A percentile compares a stretch with the other conserved stretches of the same genome.
phyloP scores from a whole-genome alignment of 2,888 invertebrate species.

The Epsilonema sp. region DNA sequence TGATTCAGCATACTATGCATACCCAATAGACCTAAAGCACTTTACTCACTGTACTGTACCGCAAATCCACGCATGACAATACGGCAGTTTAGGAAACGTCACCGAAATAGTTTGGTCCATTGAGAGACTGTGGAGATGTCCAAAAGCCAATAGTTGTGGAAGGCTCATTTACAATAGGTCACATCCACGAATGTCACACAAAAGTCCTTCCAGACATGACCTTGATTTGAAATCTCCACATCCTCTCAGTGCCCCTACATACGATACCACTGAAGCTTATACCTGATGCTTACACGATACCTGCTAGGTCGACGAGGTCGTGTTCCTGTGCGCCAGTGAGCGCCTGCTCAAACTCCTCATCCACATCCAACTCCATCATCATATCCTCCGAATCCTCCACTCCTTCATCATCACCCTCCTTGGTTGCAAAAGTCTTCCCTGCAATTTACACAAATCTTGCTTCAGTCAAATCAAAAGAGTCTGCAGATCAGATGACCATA shows the following conservation, averaged over 20 bases:
- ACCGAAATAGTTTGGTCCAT: no score
- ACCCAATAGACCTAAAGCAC: conserved; percentile 65
- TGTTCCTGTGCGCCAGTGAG: conserved; percentile 67
- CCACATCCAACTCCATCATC: conserved; percentile 24
- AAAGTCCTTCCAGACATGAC: no score
- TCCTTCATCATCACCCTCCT: conserved; percentile 9
- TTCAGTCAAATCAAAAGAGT: no score
- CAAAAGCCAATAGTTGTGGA: no score
- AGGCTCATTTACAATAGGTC: no score
- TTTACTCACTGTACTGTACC: not conserved
- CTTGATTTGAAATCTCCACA: no score
- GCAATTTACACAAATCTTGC: not conserved
- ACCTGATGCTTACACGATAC: conserved; percentile 43
- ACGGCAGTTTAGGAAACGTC: not conserved
- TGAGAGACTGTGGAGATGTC: not conserved
- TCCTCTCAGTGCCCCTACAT: no score
- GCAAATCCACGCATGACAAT: not conserved
- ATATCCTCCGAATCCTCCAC: conserved; percentile 13
- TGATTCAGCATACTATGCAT: conserved; percentile 99
- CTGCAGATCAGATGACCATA: no score
- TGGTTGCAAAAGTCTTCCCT: not conserved
- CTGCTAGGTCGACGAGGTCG: conserved; percentile 91
- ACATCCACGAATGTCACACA: no score
- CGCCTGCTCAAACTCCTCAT: conserved; percentile 75
- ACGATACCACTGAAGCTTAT: no score